Base-by-base conservation (phyloP, 2,797 vertebrate genomes). In the Crocidura indochinensis region DNA sequence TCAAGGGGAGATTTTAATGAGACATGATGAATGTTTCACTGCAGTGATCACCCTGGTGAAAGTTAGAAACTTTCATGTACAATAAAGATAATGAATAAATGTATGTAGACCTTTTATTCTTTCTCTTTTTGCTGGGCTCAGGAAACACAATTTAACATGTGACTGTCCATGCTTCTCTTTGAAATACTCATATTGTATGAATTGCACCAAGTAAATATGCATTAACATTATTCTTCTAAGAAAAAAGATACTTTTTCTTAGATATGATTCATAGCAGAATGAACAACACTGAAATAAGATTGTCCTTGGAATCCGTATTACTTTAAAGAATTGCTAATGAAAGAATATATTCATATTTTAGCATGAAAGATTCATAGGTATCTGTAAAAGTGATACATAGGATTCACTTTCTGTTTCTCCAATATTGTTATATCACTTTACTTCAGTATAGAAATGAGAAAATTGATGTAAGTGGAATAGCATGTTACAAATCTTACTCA, bases 1-100 rank as follows among this genome's bases (percentile, higher is more conserved):
- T 72, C 51, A 73, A 56, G 51, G 90, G 62, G 22, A 83, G 8
- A 69, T 81, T 67, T 93, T 95, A 94, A 95, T 92, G 46, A 91
- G 71, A 92, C 81, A 26, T 56, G 71, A n/a, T 77, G 80, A 94
- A 78, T 91, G 56, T 60, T 60, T 60, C 56, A 60, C 31, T 79
- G n/a, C 27, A 75, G 6, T 86, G 31, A 69, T 93, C 62, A 83
- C 44, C 47, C 4, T 0, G 6, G 49, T 90, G 56, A 95, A 95
- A 84, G 10, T 86, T 56, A 75, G 68, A 24, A 83, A 10, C 65
- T 8, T 8, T 62, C 8, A 12, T 88, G 49, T 91, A 94, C 90
- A 22, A 64, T 49, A 15, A 2, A 17, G 10, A 47, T 49, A 75
- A 56, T 78, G 31, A n/a, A 53, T n/a, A 82, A 81, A 1, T n/a